Evolutionary conservation across 2,888 invertebrate species (phyloP).

Genomic region (Ormia ochracea): DNA sequence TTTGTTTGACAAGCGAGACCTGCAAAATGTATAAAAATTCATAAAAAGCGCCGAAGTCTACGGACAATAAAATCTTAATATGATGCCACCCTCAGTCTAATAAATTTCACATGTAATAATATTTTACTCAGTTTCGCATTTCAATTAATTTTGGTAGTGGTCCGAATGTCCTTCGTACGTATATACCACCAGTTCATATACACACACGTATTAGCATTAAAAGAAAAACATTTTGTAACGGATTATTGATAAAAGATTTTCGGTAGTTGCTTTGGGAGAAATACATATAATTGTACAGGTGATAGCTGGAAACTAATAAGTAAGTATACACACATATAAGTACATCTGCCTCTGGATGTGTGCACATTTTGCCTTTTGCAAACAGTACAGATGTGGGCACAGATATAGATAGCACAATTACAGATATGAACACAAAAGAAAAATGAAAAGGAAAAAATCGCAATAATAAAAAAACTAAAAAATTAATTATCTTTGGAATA

Average conservation of each 20-base stretch:
- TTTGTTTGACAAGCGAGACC: constrained; percentile 49
- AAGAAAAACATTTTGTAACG: too few species aligned
- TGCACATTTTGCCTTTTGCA: background rate
- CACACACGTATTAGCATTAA: too few species aligned
- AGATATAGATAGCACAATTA: constrained; percentile 14
- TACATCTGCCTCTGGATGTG: constrained; percentile 1
- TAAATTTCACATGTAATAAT: background rate
- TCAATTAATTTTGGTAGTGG: too few species aligned
- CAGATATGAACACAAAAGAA: constrained; percentile 46
- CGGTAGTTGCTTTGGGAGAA: too few species aligned
- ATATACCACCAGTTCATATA: too few species aligned
- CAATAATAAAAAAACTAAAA: constrained; percentile 8
- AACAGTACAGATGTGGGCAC: background rate
- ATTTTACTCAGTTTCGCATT: background rate
- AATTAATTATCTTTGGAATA: constrained; percentile 3
- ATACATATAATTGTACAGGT: background rate
- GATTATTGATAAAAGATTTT: too few species aligned
- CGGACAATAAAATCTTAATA: constrained; percentile 10
- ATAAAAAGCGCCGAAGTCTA: constrained; percentile 35
- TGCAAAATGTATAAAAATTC: constrained; percentile 55
- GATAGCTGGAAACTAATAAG: background rate
- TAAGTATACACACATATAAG: background rate
- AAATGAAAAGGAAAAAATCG: background rate
- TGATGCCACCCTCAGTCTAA: background rate
- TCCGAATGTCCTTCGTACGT: too few species aligned